Evolutionary conservation across 2,888 invertebrate species (phyloP).

Genomic region (Stomorhina lunata): DNA sequence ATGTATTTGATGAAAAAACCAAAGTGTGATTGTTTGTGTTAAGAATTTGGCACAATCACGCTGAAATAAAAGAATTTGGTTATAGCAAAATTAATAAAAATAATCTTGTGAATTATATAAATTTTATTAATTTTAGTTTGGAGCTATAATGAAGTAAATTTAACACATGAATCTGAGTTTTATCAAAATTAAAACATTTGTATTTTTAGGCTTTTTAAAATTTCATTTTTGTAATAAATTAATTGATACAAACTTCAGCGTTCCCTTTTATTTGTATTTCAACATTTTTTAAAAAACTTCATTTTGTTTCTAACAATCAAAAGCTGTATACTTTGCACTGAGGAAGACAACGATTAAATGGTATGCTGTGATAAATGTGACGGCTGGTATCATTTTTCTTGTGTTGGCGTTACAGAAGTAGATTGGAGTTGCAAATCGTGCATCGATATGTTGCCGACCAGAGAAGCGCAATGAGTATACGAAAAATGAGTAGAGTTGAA

Average conservation of each 20-base stretch:
- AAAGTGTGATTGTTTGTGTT: background rate
- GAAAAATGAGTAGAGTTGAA: no score
- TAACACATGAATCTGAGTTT: background rate
- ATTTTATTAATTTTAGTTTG: background rate
- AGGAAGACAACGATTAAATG: background rate
- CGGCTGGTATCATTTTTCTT: background rate
- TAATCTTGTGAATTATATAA: no score
- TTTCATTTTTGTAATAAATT: background rate
- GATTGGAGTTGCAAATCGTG: background rate
- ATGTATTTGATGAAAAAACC: no score
- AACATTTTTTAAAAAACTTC: background rate
- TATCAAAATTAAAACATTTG: background rate
- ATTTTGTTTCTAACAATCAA: background rate
- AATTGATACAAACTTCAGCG: conserved; percentile 2
- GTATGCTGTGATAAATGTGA: background rate
- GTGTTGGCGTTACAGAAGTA: background rate
- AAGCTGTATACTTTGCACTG: background rate
- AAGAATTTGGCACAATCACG: background rate
- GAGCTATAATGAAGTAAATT: background rate
- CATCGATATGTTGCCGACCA: background rate
- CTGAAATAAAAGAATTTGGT: background rate
- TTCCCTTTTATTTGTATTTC: background rate
- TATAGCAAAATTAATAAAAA: background rate
- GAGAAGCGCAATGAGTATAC: no score
- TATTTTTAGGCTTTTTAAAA: background rate